Percentiles rank a stretch among this genome's conserved stretches.
Evolutionary conservation across 2,888 invertebrate genomes (phyloP).

Genomic region (Escarpia spicata): DNA sequence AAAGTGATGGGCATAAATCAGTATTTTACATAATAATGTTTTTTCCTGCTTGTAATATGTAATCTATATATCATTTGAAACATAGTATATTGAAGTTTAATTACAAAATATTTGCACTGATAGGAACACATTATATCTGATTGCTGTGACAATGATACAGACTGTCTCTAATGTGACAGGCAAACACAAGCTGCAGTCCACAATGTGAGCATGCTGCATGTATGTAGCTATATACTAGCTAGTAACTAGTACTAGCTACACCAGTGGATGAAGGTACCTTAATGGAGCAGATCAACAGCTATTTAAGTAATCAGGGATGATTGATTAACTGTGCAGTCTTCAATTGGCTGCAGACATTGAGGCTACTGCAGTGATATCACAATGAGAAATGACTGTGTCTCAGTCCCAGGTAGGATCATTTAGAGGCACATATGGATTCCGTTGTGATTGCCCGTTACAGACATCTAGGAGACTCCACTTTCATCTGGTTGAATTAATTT

Average conservation of each 20-base stretch:
- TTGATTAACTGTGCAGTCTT: background rate
- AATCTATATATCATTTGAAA: background rate
- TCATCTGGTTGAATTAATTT: background rate
- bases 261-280: background rate
- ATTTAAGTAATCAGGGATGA: slow-evolving; percentile 2
- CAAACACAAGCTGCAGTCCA: background rate
- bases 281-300: background rate
- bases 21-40: background rate
- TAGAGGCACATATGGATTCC: background rate
- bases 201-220: background rate
- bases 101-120: background rate
- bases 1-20: background rate
- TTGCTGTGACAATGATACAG: background rate
- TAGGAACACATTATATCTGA: background rate
- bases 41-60: background rate
- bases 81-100: background rate
- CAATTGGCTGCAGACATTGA: background rate
- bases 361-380: background rate
- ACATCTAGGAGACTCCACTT: background rate
- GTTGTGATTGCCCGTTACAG: background rate
- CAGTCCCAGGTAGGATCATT: background rate
- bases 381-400: background rate
- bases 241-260: background rate
- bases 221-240: background rate
- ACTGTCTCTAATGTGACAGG: background rate